A percentile compares a stretch with the other conserved stretches of the same genome.
Evolutionary conservation across 2,888 invertebrate species (phyloP).

Genomic region (Abrostola triplasia): DNA sequence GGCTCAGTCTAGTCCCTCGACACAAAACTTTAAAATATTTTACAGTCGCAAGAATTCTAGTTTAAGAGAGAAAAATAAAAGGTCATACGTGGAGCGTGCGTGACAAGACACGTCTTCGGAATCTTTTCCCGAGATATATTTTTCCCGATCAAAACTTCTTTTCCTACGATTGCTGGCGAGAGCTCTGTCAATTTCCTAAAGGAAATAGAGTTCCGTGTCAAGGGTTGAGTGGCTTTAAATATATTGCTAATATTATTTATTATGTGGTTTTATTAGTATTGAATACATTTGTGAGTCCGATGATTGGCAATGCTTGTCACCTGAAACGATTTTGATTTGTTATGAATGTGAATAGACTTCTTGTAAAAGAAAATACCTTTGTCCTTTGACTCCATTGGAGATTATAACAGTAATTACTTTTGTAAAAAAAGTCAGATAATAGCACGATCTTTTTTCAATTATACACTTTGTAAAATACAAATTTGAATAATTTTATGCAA

Average conservation of each 20-base stretch:
- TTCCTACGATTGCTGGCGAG: conserved; percentile 50
- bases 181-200: conserved; percentile 64
- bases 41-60: conserved; percentile 26
- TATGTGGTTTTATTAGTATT: conserved; percentile 11
- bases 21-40: conserved; percentile 38
- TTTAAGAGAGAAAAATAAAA: conserved; percentile 47
- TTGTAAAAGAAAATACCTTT: too few relatives aligned
- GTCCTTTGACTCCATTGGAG: too few relatives aligned
- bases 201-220: conserved; percentile 62
- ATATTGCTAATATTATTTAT: conserved; percentile 7
- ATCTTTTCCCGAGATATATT: conserved; percentile 57
- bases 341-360: too few relatives aligned
- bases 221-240: conserved; percentile 21
- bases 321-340: too few relatives aligned
- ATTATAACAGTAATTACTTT: too few relatives aligned
- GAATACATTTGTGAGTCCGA: too few relatives aligned
- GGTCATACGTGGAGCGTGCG: conserved; percentile 50
- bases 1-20: conserved; percentile 3
- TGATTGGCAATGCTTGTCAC: too few relatives aligned
- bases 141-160: conserved; percentile 56
- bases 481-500: too few relatives aligned
- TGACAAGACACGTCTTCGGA: conserved; percentile 59
- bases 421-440: too few relatives aligned
- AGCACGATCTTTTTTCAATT: too few relatives aligned
- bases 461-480: too few relatives aligned